phyloP scores from a whole-genome alignment of 2,113 vertebrate genomes.

The Clupea harengus region DNA sequence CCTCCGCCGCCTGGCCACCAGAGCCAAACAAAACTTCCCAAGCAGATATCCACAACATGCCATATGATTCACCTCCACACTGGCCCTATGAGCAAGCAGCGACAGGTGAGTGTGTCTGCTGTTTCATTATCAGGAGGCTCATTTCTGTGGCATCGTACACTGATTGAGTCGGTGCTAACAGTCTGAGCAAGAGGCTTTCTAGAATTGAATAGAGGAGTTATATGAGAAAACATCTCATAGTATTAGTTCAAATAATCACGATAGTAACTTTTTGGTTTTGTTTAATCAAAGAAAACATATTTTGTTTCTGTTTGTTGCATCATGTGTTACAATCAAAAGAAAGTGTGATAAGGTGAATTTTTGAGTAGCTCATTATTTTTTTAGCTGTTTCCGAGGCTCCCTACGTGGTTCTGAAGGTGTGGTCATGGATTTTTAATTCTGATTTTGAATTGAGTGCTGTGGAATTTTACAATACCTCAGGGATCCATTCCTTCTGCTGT shows the following conservation, averaged over 20 bases:
- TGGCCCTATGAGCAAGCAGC: not conserved
- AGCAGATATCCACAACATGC: not conserved
- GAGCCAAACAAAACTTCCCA: conserved; percentile 10
- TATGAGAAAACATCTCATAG: too few relatives aligned
- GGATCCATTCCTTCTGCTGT: not conserved
- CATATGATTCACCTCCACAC: conserved; percentile 33
- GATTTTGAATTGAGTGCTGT: not conserved
- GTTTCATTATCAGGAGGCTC: not conserved
- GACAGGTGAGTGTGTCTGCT: conserved; percentile 45
- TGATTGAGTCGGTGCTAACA: not conserved
- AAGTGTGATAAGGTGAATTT: too few relatives aligned
- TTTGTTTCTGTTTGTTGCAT: too few relatives aligned
- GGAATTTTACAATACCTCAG: not conserved
- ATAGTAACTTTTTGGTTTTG: too few relatives aligned
- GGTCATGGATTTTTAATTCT: not conserved
- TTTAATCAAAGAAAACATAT: too few relatives aligned
- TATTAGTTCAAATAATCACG: too few relatives aligned
- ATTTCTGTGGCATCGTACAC: not conserved
- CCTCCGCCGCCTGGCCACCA: not conserved
- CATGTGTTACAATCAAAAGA: too few relatives aligned
- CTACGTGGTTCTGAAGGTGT: not conserved
- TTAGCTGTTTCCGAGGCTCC: not conserved
- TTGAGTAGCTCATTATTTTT: too few relatives aligned
- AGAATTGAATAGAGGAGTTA: too few relatives aligned
- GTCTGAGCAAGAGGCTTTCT: too few relatives aligned